A percentile compares a stretch with the other conserved stretches of the same genome.
These are phyloP conservation scores for Leptopilina syphax DNA, from an alignment of 2,888 invertebrate species.

Conservation along the genomic window DNA sequence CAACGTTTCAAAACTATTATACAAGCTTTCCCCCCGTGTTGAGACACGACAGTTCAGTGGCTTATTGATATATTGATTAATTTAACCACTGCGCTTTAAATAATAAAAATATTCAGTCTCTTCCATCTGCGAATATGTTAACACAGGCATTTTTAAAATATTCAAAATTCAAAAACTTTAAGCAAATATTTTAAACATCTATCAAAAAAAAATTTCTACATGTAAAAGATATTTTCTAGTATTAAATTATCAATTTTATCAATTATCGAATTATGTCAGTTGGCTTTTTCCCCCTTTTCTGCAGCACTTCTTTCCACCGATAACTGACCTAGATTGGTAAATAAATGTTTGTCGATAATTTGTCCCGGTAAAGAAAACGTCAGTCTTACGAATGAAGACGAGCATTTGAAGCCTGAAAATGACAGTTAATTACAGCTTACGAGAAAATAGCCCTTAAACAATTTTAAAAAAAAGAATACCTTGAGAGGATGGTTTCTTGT, in stretches of 20 bases:
- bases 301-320: too few relatives aligned
- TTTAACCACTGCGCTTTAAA: conserved; percentile 3
- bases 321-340: background rate
- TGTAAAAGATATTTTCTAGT: too few relatives aligned
- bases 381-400: background rate
- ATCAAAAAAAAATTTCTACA: too few relatives aligned
- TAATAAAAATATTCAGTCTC: background rate
- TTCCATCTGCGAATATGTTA: background rate
- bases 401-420: conserved; percentile 5
- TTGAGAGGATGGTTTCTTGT: conserved; percentile 1
- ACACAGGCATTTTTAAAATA: background rate
- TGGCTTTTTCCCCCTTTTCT: too few relatives aligned
- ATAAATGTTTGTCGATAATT: background rate
- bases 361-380: background rate
- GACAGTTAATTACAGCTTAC: conserved; percentile 13
- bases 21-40: background rate
- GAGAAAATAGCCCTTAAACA: conserved; percentile 1
- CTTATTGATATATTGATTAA: conserved; percentile 35
- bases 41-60: background rate
- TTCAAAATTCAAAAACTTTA: too few relatives aligned
- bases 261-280: too few relatives aligned
- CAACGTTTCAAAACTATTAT: background rate
- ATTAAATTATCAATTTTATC: too few relatives aligned
- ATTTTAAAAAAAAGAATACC: background rate
- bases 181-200: too few relatives aligned